Percentiles rank a stretch among this genome's conserved stretches.
Evolutionary conservation across 2,797 vertebrate genomes (phyloP).

Genomic region (Monodelphis domestica): DNA sequence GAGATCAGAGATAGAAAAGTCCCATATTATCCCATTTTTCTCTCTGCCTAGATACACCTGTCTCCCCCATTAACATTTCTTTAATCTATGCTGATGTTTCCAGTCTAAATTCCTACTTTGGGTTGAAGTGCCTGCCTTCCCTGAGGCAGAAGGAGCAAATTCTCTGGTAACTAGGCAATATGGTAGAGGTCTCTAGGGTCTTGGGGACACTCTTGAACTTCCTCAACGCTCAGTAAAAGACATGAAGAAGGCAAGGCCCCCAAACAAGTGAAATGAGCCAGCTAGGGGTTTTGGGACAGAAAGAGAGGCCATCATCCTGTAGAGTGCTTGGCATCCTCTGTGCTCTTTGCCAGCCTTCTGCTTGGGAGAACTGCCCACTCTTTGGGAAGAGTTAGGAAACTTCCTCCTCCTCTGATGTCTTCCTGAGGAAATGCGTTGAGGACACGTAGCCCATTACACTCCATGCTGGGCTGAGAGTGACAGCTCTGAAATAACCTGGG

Average conservation of each 20-base stretch:
- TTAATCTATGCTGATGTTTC: neutral
- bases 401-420: neutral
- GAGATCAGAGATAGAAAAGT: neutral
- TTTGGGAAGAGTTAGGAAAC: no score
- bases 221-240: neutral
- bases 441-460: neutral
- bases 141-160: neutral
- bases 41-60: neutral
- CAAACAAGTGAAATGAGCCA: neutral
- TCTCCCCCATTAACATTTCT: neutral
- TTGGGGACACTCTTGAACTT: neutral
- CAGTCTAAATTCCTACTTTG: neutral
- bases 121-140: neutral
- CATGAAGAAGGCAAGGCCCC: neutral
- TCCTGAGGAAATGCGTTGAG: neutral
- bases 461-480: neutral
- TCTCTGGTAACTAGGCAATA: neutral
- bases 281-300: neutral
- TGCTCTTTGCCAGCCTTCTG: neutral
- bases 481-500: neutral
- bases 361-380: neutral
- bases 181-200: neutral
- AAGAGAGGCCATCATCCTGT: accelerated
- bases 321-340: accelerated
- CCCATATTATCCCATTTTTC: neutral